Base-by-base conservation (phyloP, 1,140 invertebrate species). In the Aradophagus sp. region DNA sequence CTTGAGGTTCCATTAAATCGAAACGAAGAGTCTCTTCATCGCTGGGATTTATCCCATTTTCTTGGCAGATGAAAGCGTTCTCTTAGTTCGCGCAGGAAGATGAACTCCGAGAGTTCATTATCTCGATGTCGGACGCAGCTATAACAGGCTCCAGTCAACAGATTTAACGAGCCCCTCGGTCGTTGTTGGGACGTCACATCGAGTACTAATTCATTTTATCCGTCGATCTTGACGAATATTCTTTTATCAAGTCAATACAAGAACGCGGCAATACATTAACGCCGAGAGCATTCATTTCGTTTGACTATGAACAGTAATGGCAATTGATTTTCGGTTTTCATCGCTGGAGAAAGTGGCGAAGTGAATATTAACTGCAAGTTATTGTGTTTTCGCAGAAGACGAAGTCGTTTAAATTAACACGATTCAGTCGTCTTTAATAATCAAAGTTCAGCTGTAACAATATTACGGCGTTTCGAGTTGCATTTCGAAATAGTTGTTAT, bases 161-260 rank as follows among this genome's bases (percentile, higher is more conserved):
- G 26, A 61, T 58, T 65, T 76, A 76, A 70, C 70, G 66, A 75
- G 63, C 41, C 53, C 47, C 58, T 55, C 50, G 44, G 53, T 61
- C 35, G 41, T 44, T 69, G 48, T 63, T 70, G 34, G 31, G 31
- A 70, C 63, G 58, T 70, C 56, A 56, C 65, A 66, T 75, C 41
- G 50, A 70, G 62, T 56, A 62, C 47, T 47, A 73, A 73, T 70
- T 73, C 67, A 65, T 66, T 73, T 76, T 47, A 63, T 63, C 44
- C 39, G 50, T 35, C 36, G 29, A 65, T 48, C 42, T 32, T 44
- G 50, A n/a, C 42, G 34, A 55, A 48, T 48, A 48, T 44, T 53
- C 35, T 31, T 61, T 55, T 34, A 17, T 17, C 17, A 39, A 35
- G 35, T 52, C 42, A 50, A 35, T 14, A 27, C 17, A 27, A 39